Evolutionary conservation across 2,113 vertebrate genomes (phyloP).

Genomic region (Pheucticus melanocephalus): DNA sequence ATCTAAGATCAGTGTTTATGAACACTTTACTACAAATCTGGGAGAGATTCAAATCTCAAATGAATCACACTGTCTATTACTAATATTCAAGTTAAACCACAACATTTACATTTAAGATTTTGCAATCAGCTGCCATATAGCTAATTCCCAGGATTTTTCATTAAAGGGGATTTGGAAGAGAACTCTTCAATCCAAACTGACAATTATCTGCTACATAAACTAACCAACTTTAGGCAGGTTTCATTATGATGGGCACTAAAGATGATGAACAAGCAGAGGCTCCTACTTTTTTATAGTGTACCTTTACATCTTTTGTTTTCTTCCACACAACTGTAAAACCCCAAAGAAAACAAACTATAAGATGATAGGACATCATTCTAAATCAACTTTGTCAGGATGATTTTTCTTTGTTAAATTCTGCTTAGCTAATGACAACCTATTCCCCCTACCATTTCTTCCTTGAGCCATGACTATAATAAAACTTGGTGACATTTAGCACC

Average conservation of each 20-base stretch:
- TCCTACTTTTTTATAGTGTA: background rate
- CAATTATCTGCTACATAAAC: background rate
- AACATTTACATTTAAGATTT: background rate
- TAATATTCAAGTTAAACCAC: background rate
- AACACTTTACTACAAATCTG: background rate
- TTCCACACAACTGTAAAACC: background rate
- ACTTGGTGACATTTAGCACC: constrained; percentile 15
- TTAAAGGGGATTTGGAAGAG: background rate
- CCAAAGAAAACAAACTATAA: background rate
- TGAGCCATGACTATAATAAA: constrained; percentile 24
- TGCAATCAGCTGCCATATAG: background rate
- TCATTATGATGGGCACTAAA: background rate
- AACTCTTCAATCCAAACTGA: background rate
- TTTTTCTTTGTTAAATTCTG: constrained; percentile 28
- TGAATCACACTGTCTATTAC: background rate
- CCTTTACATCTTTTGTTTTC: background rate
- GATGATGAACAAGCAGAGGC: fast-evolving
- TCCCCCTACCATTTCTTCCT: background rate
- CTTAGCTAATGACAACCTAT: constrained; percentile 11
- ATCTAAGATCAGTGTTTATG: background rate
- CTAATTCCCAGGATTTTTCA: background rate
- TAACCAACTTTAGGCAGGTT: background rate
- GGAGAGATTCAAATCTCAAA: background rate
- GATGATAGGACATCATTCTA: background rate
- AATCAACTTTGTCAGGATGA: background rate